Conservation (phyloP, 2,888 invertebrate species). For the Malthinus flaveolus region DNA sequence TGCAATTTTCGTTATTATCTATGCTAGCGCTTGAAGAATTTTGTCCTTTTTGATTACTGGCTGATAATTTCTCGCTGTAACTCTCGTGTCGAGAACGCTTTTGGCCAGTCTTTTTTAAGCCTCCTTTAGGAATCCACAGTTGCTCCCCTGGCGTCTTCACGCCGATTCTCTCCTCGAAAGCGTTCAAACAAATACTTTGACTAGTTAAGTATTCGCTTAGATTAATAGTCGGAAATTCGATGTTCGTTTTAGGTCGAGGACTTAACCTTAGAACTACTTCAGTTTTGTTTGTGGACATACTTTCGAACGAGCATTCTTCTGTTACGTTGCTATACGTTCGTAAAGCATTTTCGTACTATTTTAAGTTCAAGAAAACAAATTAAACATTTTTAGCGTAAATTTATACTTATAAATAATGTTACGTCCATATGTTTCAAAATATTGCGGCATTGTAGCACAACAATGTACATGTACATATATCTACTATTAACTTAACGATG, state of each 20-base stretch:
- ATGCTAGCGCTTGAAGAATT: conserved; percentile 10
- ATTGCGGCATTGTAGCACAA: too few relatives aligned
- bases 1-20: conserved; percentile 38
- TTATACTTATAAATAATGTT: conserved; percentile 10
- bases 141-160: conserved; percentile 58
- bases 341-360: conserved; percentile 45
- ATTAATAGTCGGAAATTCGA: conserved; percentile 73
- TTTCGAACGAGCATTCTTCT: conserved; percentile 32
- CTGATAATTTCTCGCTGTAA: conserved; percentile 34
- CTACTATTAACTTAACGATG: too few relatives aligned
- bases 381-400: conserved; percentile 2
- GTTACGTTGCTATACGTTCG: conserved; percentile 41
- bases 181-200: conserved; percentile 75
- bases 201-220: conserved; percentile 77
- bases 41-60: conserved; percentile 12
- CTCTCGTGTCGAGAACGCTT: conserved; percentile 52
- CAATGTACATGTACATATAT: too few relatives aligned
- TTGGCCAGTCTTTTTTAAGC: conserved; percentile 51
- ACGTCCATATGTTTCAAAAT: too few relatives aligned
- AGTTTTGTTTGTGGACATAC: conserved; percentile 36
- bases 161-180: conserved; percentile 74
- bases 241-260: conserved; percentile 63
- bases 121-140: conserved; percentile 44
- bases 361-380: conserved; percentile 24
- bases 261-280: conserved; percentile 49